Conservation (phyloP, 2,113 vertebrate species). For the Carassius carassius region DNA sequence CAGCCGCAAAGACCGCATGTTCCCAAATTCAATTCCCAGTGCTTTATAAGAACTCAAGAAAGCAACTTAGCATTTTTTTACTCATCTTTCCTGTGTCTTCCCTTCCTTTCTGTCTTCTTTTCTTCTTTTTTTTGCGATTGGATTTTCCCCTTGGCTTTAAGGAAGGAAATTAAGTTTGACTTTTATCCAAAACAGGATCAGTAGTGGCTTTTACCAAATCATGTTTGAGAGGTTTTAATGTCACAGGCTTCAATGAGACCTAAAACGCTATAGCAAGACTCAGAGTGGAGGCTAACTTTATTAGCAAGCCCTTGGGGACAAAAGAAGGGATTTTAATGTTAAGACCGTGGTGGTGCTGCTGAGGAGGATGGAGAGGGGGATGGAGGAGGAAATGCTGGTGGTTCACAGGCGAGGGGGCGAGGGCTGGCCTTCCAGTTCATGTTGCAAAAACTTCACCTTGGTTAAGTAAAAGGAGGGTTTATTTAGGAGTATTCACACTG, state of each 20-base stretch:
- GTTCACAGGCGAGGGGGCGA: slow-evolving; percentile 1
- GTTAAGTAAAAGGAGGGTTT: slow-evolving; percentile 61
- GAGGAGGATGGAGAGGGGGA: slow-evolving; percentile 13
- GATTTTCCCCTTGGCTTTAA: slow-evolving; percentile 66
- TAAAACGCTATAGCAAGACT: slow-evolving; percentile 68
- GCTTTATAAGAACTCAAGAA: slow-evolving; percentile 27
- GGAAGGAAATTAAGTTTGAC: slow-evolving; percentile 76
- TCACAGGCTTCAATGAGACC: slow-evolving; percentile 71
- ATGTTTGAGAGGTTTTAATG: slow-evolving; percentile 77
- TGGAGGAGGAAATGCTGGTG: neutral
- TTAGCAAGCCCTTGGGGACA: slow-evolving; percentile 72
- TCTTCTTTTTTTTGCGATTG: slow-evolving; percentile 55
- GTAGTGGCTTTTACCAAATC: slow-evolving; percentile 76
- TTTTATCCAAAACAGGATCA: slow-evolving; percentile 76
- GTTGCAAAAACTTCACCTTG: slow-evolving; percentile 70
- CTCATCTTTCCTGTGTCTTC: slow-evolving; percentile 25
- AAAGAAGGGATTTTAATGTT: slow-evolving; percentile 62
- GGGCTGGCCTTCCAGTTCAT: slow-evolving; percentile 52
- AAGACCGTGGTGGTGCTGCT: slow-evolving; percentile 49
- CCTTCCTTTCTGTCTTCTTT: slow-evolving; percentile 22
- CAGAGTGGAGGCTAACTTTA: slow-evolving; percentile 72
- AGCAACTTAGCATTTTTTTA: slow-evolving; percentile 43
- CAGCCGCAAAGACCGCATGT: slow-evolving; percentile 20
- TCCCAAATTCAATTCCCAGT: slow-evolving; percentile 44
- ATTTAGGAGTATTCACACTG: slow-evolving; percentile 56